Conservation (phyloP, 2,888 invertebrate species). For the Zhengitettix transpicula region DNA sequence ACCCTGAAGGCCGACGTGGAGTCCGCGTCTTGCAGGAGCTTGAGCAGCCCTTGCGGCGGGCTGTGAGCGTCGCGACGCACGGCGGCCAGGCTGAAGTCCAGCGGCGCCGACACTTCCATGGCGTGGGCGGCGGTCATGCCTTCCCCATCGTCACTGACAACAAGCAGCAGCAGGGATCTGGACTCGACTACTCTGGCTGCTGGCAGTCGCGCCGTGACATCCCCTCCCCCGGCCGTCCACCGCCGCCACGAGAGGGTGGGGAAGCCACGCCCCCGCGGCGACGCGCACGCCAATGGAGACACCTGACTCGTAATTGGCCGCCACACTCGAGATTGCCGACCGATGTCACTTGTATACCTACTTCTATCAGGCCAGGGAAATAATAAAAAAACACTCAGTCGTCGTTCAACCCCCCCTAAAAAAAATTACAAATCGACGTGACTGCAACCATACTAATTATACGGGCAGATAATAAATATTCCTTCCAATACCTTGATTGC, state of each 20-base stretch:
- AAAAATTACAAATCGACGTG: too few relatives aligned
- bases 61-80: conserved; percentile 21
- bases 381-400: too few relatives aligned
- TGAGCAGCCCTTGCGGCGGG: conserved; percentile 20
- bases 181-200: neutral
- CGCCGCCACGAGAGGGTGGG: neutral
- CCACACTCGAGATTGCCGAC: too few relatives aligned
- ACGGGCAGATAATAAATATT: too few relatives aligned
- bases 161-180: neutral
- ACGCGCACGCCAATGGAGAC: neutral
- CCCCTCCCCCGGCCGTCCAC: neutral
- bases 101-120: conserved; percentile 23
- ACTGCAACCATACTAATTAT: too few relatives aligned
- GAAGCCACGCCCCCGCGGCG: neutral
- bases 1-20: neutral
- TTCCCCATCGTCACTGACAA: neutral
- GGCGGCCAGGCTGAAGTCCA: conserved; percentile 43
- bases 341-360: too few relatives aligned
- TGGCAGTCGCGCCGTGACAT: neutral
- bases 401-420: too few relatives aligned
- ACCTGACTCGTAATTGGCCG: neutral
- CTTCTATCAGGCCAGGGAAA: too few relatives aligned
- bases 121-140: neutral
- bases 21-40: conserved; percentile 8
- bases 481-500: too few relatives aligned